Percentiles rank a stretch among this genome's conserved stretches.
phyloP scores from a whole-genome alignment of 2,888 invertebrate species.

The Entomobrya multifasciata region DNA sequence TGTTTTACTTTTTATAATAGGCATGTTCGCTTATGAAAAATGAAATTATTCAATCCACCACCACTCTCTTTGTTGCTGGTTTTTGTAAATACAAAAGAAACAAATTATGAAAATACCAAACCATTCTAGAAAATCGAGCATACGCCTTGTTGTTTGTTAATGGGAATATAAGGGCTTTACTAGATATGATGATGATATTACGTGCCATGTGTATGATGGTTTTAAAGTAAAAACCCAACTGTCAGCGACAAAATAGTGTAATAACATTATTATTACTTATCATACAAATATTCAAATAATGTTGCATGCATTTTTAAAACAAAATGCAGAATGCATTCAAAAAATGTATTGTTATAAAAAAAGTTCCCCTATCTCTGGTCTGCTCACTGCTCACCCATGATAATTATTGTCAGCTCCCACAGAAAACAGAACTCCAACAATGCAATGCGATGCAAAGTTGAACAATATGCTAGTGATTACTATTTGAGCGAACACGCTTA shows the following conservation, averaged over 20 bases:
- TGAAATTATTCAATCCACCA: slow-evolving; percentile 33
- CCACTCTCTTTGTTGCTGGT: neutral
- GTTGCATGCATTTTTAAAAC: slow-evolving; percentile 1
- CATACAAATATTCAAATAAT: slow-evolving; percentile 5
- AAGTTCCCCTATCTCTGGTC: slow-evolving; percentile 16
- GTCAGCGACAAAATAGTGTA: slow-evolving; percentile 9
- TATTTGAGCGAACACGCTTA: slow-evolving; percentile 30
- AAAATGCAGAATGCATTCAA: slow-evolving; percentile 43
- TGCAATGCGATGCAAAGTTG: too few relatives aligned
- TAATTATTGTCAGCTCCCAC: slow-evolving; percentile 63
- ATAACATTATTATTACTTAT: slow-evolving; percentile 49
- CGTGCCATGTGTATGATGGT: neutral
- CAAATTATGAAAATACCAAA: too few relatives aligned
- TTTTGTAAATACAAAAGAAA: slow-evolving; percentile 23
- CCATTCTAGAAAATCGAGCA: neutral
- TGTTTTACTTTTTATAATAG: neutral
- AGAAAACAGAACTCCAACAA: too few relatives aligned
- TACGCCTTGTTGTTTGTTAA: neutral
- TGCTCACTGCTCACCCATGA: slow-evolving; percentile 63
- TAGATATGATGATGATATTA: too few relatives aligned
- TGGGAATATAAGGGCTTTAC: neutral
- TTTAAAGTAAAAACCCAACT: slow-evolving; percentile 36
- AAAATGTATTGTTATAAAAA: slow-evolving; percentile 35
- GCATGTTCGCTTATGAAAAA: neutral
- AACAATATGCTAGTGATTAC: too few relatives aligned